Evolutionary conservation across 2,888 invertebrate genomes (phyloP).

Genomic region (Thereva unica): DNA sequence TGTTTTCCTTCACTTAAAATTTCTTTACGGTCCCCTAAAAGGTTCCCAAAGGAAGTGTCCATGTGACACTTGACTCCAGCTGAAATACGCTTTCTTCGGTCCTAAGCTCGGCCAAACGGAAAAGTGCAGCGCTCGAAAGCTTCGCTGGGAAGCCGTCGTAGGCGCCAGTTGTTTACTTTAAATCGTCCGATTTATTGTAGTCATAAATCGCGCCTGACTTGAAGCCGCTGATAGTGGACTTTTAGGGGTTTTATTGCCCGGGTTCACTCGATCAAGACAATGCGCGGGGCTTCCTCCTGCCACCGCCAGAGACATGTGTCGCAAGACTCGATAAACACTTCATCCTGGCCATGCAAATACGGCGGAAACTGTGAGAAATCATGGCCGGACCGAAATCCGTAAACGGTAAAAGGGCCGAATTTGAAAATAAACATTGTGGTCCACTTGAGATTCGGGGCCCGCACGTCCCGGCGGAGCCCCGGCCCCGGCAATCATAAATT

Average conservation of each 20-base stretch:
- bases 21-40: constrained; percentile 9
- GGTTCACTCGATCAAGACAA: not conserved
- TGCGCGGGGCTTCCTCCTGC: not conserved
- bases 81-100: constrained; percentile 1
- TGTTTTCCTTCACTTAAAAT: constrained; percentile 29
- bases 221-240: not conserved
- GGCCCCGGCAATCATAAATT: constrained; percentile 24
- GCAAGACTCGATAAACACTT: constrained; percentile 31
- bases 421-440: constrained; percentile 37
- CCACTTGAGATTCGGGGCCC: constrained; percentile 38
- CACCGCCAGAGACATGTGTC: constrained; percentile 13
- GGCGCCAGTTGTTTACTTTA: constrained; percentile 15
- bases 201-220: not conserved
- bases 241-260: not conserved
- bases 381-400: constrained; percentile 28
- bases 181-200: constrained; percentile 7
- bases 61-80: constrained; percentile 27
- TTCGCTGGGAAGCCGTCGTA: constrained; percentile 1
- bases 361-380: constrained; percentile 28
- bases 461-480: not conserved
- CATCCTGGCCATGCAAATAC: constrained; percentile 26
- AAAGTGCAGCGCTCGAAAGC: constrained; percentile 15
- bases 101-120: constrained; percentile 6
- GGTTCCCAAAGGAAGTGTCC: constrained; percentile 17
- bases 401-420: constrained; percentile 41